Evolutionary conservation across 1,140 invertebrate genomes (phyloP).

Genomic region (Elysia chlorotica): DNA sequence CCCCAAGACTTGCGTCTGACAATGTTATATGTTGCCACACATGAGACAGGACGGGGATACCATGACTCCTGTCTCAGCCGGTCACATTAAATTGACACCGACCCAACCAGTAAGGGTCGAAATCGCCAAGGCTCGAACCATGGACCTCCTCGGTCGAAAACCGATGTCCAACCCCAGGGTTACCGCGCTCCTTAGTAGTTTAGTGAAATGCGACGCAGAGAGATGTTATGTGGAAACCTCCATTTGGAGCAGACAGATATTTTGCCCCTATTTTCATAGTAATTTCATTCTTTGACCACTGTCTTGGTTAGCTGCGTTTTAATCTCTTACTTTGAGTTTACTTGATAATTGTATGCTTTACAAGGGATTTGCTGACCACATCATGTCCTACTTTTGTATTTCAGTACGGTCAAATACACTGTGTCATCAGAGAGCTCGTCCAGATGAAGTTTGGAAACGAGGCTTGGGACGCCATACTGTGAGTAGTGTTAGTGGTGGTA

Average conservation of each 20-base stretch:
- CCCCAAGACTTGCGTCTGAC: too few species aligned
- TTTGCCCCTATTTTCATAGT: neutral
- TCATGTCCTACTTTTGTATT: conserved; percentile 11
- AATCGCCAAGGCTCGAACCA: too few species aligned
- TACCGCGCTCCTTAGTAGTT: too few species aligned
- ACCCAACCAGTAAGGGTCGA: too few species aligned
- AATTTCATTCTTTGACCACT: neutral
- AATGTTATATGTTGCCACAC: too few species aligned
- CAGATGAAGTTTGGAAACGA: conserved; percentile 43
- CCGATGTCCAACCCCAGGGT: too few species aligned
- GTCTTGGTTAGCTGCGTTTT: neutral
- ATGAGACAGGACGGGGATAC: too few species aligned
- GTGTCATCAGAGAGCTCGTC: conserved; percentile 39
- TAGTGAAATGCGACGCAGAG: neutral
- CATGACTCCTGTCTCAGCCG: too few species aligned
- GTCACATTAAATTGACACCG: too few species aligned
- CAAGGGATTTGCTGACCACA: neutral
- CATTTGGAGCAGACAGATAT: neutral
- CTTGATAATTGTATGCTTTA: too few species aligned
- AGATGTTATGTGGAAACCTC: neutral
- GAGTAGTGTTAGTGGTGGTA: too few species aligned
- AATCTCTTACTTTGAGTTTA: neutral
- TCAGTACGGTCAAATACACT: conserved; percentile 50
- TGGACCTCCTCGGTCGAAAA: too few species aligned
- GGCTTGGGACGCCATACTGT: conserved; percentile 40